Conservation (phyloP, 2,888 invertebrate species). For the Tolmerus cingulatus region DNA sequence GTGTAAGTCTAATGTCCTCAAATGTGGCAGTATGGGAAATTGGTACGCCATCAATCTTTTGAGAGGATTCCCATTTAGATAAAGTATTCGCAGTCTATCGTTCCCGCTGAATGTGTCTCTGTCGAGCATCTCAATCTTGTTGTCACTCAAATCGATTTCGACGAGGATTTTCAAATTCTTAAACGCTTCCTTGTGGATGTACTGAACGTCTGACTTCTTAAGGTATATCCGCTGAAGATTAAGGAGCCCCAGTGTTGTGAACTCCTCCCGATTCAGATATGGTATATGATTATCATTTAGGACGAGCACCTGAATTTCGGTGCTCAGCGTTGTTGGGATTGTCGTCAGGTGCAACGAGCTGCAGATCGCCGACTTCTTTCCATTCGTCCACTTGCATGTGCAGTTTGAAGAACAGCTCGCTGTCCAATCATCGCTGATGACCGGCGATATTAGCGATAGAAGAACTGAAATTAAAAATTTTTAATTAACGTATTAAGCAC, state of each 20-base stretch:
- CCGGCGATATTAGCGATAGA: slow-evolving; percentile 11
- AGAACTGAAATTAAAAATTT: not conserved
- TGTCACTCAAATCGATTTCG: slow-evolving; percentile 87
- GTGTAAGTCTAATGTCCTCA: slow-evolving; percentile 81
- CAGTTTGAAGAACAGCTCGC: slow-evolving; percentile 83
- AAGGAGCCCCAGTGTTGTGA: slow-evolving; percentile 78
- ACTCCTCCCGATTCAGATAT: slow-evolving; percentile 78
- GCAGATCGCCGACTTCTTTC: slow-evolving; percentile 89
- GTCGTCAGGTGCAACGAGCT: slow-evolving; percentile 80
- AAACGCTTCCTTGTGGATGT: slow-evolving; percentile 85
- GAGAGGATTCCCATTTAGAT: slow-evolving; percentile 84
- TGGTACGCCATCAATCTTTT: slow-evolving; percentile 76
- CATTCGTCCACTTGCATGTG: slow-evolving; percentile 91
- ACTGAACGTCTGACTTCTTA: slow-evolving; percentile 76
- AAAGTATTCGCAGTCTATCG: slow-evolving; percentile 79
- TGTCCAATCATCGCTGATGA: slow-evolving; percentile 76
- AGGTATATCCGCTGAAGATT: slow-evolving; percentile 86
- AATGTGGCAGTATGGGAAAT: slow-evolving; percentile 82
- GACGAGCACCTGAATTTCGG: slow-evolving; percentile 80
- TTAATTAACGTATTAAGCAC: not conserved
- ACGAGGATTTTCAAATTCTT: slow-evolving; percentile 83
- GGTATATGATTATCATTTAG: slow-evolving; percentile 82
- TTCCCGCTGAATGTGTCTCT: slow-evolving; percentile 85
- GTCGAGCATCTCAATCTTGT: slow-evolving; percentile 77
- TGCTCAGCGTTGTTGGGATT: slow-evolving; percentile 75